Evolutionary conservation across 1,140 invertebrate genomes (phyloP).

Genomic region (Bradysia coprophila): DNA sequence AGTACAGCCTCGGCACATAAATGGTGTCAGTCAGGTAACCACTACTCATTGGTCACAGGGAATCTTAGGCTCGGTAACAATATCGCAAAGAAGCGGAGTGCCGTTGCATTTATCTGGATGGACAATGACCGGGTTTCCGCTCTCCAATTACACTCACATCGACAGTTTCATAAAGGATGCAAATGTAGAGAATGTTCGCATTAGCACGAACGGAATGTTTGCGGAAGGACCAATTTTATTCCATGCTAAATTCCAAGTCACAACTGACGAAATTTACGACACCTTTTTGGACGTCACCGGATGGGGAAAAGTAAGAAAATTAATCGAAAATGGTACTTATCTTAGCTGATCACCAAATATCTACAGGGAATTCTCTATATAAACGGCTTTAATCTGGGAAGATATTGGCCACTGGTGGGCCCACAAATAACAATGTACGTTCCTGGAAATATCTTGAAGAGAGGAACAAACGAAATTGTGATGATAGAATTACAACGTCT

Average conservation of each 20-base stretch:
- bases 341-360: no score
- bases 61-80: neutral
- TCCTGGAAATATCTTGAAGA: conserved; percentile 32
- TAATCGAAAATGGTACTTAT: no score
- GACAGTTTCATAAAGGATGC: conserved; percentile 7
- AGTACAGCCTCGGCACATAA: conserved; percentile 8
- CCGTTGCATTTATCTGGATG: conserved; percentile 13
- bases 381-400: conserved; percentile 52
- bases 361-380: conserved; percentile 45
- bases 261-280: conserved; percentile 17
- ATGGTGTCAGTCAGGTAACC: neutral
- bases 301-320: conserved; percentile 38
- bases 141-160: conserved; percentile 10
- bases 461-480: conserved; percentile 23
- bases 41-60: neutral
- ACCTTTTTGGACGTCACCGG: conserved; percentile 38
- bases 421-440: conserved; percentile 61
- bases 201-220: neutral
- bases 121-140: conserved; percentile 15
- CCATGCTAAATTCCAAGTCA: conserved; percentile 23
- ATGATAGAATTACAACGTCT: conserved; percentile 25
- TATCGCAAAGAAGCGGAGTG: conserved; percentile 1
- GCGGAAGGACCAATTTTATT: conserved; percentile 24
- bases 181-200: conserved; percentile 4
- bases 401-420: conserved; percentile 57